These are phyloP conservation scores for Hippocampus kuda DNA, from an alignment of 2,797 vertebrate species.

Conservation along the genomic window DNA sequence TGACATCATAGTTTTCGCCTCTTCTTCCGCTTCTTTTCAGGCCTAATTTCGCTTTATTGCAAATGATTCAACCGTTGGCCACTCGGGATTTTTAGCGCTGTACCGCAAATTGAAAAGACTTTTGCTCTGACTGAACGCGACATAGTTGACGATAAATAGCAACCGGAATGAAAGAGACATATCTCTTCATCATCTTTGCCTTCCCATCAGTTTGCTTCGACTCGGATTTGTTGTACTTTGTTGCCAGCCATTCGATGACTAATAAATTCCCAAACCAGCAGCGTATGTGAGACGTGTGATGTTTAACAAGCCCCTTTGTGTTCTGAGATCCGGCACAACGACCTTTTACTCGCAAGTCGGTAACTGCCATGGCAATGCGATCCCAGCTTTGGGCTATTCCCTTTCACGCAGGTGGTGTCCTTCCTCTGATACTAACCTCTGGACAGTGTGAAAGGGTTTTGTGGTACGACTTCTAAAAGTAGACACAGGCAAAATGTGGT, in stretches of 20 bases:
- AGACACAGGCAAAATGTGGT: too few species aligned
- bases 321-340: background rate
- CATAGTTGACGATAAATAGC: background rate
- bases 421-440: too few species aligned
- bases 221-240: background rate
- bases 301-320: background rate
- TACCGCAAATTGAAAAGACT: background rate
- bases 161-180: background rate
- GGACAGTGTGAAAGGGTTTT: too few species aligned
- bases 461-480: too few species aligned
- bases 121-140: too few species aligned
- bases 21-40: too few species aligned
- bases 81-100: background rate
- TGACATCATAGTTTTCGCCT: too few species aligned
- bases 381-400: too few species aligned
- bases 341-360: too few species aligned
- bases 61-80: background rate
- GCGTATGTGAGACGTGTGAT: background rate
- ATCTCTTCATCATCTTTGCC: background rate
- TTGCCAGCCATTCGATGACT: background rate
- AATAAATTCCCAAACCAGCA: background rate
- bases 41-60: too few species aligned
- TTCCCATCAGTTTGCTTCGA: background rate
- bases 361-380: background rate
- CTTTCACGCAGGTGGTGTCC: too few species aligned